Evolutionary conservation across 2,888 invertebrate genomes (phyloP).

Genomic region (Gastracanthus pulcherrimus): DNA sequence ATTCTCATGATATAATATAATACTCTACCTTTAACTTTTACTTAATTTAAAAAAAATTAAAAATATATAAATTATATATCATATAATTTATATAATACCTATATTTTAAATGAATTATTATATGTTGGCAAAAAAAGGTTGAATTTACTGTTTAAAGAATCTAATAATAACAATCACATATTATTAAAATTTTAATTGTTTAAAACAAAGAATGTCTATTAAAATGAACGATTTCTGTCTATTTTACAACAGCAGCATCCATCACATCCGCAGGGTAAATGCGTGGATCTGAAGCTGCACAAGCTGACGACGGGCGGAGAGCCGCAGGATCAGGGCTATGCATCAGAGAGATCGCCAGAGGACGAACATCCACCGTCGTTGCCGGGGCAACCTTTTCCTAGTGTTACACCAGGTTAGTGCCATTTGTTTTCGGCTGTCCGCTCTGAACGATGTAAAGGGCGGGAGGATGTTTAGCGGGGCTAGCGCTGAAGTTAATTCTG

Average conservation of each 20-base stretch:
- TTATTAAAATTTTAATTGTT: too few species aligned
- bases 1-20: too few species aligned
- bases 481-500: background rate
- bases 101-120: too few species aligned
- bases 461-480: background rate
- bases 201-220: too few species aligned
- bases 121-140: too few species aligned
- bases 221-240: too few species aligned
- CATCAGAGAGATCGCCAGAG: conserved; percentile 87
- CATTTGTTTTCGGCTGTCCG: background rate
- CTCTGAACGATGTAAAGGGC: background rate
- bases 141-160: too few species aligned
- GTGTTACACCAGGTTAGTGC: conserved; percentile 84
- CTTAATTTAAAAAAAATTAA: too few species aligned
- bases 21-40: too few species aligned
- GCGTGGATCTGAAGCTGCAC: conserved; percentile 69
- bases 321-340: conserved; percentile 85
- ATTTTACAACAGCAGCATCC: conserved; percentile 8
- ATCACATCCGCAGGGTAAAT: conserved; percentile 42
- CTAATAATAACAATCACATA: too few species aligned
- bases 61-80: too few species aligned
- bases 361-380: conserved; percentile 86
- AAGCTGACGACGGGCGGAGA: conserved; percentile 70
- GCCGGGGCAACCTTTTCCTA: conserved; percentile 82
- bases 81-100: too few species aligned